Conservation (phyloP, 2,888 invertebrate genomes). For the Zele albiditarsus region DNA sequence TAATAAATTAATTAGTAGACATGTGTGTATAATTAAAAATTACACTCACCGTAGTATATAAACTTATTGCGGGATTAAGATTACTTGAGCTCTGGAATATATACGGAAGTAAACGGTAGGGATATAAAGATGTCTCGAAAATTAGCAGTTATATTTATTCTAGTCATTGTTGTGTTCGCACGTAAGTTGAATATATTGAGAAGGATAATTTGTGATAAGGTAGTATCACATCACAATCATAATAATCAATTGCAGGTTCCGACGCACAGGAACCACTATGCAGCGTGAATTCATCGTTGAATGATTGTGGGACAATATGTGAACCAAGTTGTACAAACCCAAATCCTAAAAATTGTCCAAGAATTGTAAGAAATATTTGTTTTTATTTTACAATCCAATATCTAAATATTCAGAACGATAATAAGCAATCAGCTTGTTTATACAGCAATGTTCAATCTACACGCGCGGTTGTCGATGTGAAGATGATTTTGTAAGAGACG, state of each 20-base stretch:
- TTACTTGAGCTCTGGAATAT: neutral
- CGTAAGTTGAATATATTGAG: neutral
- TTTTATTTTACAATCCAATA: too few species aligned
- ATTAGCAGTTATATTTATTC: neutral
- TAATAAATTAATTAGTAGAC: too few species aligned
- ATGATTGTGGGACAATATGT: constrained; percentile 38
- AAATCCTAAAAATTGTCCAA: constrained; percentile 34
- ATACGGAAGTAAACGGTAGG: neutral
- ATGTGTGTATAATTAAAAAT: too few species aligned
- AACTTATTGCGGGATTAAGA: neutral
- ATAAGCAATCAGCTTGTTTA: neutral
- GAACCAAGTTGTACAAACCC: constrained; percentile 41
- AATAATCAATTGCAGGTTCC: neutral
- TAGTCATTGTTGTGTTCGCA: neutral
- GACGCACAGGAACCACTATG: constrained; percentile 12
- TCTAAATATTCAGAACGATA: too few species aligned
- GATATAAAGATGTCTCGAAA: neutral
- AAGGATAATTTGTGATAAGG: neutral
- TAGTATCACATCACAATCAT: neutral
- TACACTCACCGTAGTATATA: neutral
- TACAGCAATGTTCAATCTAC: constrained; percentile 15
- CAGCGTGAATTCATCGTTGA: constrained; percentile 20
- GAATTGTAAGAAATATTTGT: constrained; percentile 37
- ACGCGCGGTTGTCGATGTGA: constrained; percentile 40
- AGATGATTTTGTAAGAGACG: constrained; percentile 30